phyloP scores from a whole-genome alignment of 35 echinoderm and acorn worm genomes.

The Heliocidaris tuberculata region DNA sequence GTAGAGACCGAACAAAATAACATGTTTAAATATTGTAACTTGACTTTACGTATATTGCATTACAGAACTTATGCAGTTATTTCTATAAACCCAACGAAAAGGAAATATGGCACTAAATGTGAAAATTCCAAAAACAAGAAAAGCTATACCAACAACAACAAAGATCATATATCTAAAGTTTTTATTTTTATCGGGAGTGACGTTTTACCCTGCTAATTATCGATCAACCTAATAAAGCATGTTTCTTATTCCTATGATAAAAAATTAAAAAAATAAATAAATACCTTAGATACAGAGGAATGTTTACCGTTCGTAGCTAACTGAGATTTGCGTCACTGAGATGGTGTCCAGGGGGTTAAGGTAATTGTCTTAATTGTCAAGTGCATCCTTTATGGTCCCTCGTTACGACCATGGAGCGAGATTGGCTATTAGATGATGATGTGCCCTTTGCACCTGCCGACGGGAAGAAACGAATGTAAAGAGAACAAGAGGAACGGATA shows the following conservation, averaged over 20 bases:
- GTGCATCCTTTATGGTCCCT: not conserved
- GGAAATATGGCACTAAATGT: too few species aligned
- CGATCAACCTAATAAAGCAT: not conserved
- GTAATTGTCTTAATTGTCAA: constrained; percentile 3
- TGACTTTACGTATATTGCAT: too few species aligned
- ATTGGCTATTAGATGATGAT: not conserved
- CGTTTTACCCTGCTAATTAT: too few species aligned
- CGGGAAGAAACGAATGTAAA: not conserved
- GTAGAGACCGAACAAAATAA: too few species aligned
- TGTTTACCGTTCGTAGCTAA: not conserved
- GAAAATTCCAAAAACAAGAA: too few species aligned
- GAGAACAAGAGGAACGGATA: not conserved
- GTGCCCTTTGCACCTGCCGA: not conserved
- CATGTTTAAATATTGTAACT: too few species aligned
- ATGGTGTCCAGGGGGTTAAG: not conserved
- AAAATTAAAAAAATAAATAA: not conserved
- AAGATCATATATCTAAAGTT: too few species aligned
- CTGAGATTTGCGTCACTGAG: not conserved
- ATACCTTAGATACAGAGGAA: not conserved
- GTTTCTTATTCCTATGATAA: not conserved
- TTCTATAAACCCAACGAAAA: too few species aligned
- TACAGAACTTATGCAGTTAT: too few species aligned
- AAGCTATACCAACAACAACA: too few species aligned
- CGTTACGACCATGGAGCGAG: not conserved
- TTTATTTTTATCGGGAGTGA: too few species aligned